Evolutionary conservation across 1,140 invertebrate species (phyloP).

Genomic region (Anoplolepis gracilipes): DNA sequence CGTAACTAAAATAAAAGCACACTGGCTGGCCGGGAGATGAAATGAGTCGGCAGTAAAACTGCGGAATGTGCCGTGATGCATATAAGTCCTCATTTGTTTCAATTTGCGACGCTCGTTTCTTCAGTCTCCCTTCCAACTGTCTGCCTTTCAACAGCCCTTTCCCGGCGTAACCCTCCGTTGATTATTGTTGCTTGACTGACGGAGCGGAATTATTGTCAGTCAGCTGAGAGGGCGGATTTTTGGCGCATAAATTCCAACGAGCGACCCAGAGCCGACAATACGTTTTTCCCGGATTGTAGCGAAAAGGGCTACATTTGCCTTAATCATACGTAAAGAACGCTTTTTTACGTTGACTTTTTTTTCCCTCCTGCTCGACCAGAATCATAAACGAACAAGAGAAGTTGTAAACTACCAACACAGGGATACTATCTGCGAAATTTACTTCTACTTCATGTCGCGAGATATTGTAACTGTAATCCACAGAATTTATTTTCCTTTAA

Average conservation of each 20-base stretch:
- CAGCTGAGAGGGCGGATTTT: slow-evolving; percentile 32
- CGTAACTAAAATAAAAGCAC: slow-evolving; percentile 81
- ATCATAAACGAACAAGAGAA: slow-evolving; percentile 23
- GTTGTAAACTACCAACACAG: not conserved
- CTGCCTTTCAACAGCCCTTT: slow-evolving; percentile 5
- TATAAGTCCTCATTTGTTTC: slow-evolving; percentile 84
- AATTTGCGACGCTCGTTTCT: slow-evolving; percentile 76
- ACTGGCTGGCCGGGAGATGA: slow-evolving; percentile 77
- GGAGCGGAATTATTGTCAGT: slow-evolving; percentile 38
- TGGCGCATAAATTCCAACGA: slow-evolving; percentile 50
- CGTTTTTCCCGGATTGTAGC: slow-evolving; percentile 28
- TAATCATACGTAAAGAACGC: slow-evolving; percentile 46
- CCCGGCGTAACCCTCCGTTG: slow-evolving; percentile 59
- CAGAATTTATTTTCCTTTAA: not conserved
- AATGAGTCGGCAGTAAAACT: slow-evolving; percentile 83
- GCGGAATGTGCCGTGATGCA: slow-evolving; percentile 78
- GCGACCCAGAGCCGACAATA: slow-evolving; percentile 39
- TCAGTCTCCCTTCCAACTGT: slow-evolving; percentile 55
- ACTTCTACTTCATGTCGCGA: not conserved
- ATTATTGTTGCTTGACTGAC: slow-evolving; percentile 63
- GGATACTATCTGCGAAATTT: not conserved
- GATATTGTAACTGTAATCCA: not conserved
- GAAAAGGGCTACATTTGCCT: not conserved
- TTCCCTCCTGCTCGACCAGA: not conserved
- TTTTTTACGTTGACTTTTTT: slow-evolving; percentile 49